These are phyloP conservation scores for Spilosoma lubricipeda DNA, from an alignment of 2,888 invertebrate genomes.

Conservation along the genomic window DNA sequence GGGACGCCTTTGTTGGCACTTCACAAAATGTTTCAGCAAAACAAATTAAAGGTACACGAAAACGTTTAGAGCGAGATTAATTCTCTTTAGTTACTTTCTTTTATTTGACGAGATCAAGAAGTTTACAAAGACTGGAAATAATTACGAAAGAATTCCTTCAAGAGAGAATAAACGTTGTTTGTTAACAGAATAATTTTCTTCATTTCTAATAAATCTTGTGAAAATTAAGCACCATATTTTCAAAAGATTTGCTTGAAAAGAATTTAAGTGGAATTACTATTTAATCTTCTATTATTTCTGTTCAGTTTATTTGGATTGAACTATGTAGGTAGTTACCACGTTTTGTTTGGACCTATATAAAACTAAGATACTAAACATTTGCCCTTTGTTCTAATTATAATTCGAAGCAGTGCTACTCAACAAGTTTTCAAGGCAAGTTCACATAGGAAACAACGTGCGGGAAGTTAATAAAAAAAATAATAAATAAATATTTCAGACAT, in stretches of 20 bases:
- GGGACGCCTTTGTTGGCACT: conserved; percentile 19
- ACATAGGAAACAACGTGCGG: background rate
- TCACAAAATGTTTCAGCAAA: conserved; percentile 18
- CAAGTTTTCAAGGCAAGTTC: background rate
- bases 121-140: conserved; percentile 6
- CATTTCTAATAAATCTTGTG: background rate
- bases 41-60: conserved; percentile 26
- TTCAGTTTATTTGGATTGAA: background rate
- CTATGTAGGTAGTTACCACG: no score
- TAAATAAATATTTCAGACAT: no score
- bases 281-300: background rate
- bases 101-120: conserved; percentile 15
- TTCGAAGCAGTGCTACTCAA: background rate
- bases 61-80: conserved; percentile 14
- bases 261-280: background rate
- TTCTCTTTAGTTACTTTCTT: conserved; percentile 14
- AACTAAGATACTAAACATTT: background rate
- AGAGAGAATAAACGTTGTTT: conserved; percentile 10
- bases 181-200: conserved; percentile 8
- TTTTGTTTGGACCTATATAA: no score
- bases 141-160: conserved; percentile 15
- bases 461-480: no score
- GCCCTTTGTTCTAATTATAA: background rate
- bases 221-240: background rate
- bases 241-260: background rate